Evolutionary conservation across 2,113 vertebrate species (phyloP).

Genomic region (Callionymus lyra): DNA sequence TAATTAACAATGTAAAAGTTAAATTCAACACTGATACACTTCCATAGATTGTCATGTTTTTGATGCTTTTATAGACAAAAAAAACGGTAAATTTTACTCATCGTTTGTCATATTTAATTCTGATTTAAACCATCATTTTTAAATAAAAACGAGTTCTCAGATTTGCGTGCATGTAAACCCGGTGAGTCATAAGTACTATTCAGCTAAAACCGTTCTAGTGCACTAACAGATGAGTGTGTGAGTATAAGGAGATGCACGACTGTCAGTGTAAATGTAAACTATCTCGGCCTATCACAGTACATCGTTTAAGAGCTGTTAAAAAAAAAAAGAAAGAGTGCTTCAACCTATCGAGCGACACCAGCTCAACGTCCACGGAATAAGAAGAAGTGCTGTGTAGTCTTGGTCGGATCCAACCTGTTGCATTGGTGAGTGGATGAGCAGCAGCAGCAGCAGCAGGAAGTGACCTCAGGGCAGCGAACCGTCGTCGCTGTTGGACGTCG

Average conservation of each 20-base stretch:
- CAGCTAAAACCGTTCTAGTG: no score
- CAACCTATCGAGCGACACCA: constrained; percentile 34
- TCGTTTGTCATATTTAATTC: no score
- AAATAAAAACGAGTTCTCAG: no score
- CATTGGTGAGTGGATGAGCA: constrained; percentile 16
- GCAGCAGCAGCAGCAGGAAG: background rate
- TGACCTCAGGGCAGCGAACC: constrained; percentile 78
- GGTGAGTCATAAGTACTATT: no score
- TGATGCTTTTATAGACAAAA: no score
- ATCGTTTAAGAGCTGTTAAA: constrained; percentile 23
- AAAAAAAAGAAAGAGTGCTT: constrained; percentile 44
- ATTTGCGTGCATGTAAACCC: no score
- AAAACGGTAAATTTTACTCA: no score
- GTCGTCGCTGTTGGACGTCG: constrained; percentile 84
- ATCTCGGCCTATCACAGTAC: constrained; percentile 28
- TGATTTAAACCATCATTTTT: no score
- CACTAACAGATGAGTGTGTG: constrained; percentile 4
- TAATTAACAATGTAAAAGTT: no score
- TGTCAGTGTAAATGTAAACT: constrained; percentile 38
- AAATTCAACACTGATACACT: no score
- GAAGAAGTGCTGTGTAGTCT: constrained; percentile 29
- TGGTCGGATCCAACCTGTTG: constrained; percentile 13
- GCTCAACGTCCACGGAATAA: constrained; percentile 30
- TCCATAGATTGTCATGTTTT: no score
- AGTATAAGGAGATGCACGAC: constrained; percentile 15